phyloP scores from a whole-genome alignment of 2,797 vertebrate genomes.

The Alexandromys oeconomus region DNA sequence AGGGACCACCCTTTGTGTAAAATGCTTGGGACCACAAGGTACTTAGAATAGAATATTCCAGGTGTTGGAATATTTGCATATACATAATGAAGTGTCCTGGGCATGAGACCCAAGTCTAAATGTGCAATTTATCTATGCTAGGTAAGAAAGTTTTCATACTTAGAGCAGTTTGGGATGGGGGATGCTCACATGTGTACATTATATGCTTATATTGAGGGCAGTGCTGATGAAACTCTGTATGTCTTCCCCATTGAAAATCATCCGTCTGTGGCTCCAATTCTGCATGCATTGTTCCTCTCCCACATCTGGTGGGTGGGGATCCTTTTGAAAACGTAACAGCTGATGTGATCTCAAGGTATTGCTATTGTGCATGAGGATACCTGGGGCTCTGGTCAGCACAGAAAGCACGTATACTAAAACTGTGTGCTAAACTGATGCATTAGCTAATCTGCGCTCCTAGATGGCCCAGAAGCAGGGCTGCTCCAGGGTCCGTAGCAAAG shows the following conservation, averaged over 20 bases:
- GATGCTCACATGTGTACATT: neutral
- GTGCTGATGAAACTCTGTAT: neutral
- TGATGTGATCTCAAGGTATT: neutral
- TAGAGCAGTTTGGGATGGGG: neutral
- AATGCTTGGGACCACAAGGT: neutral
- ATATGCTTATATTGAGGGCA: neutral
- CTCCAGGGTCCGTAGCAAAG: neutral
- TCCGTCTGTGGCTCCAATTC: neutral
- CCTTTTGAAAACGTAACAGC: neutral
- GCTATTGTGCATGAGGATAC: accelerated
- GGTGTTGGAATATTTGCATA: neutral
- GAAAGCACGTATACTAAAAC: neutral
- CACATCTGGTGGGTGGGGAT: neutral
- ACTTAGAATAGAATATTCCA: neutral
- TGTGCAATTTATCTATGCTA: neutral
- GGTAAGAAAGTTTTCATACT: neutral
- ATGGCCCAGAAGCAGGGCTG: neutral
- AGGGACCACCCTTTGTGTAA: neutral
- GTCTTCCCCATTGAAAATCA: neutral
- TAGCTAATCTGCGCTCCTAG: neutral
- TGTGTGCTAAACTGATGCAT: accelerated
- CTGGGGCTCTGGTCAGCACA: accelerated
- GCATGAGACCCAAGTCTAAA: neutral
- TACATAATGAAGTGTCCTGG: neutral
- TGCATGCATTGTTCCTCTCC: neutral